A percentile compares a stretch with the other conserved stretches of the same genome.
Evolutionary conservation across 2,797 vertebrate species (phyloP).

Genomic region (Onychomys arenicola): DNA sequence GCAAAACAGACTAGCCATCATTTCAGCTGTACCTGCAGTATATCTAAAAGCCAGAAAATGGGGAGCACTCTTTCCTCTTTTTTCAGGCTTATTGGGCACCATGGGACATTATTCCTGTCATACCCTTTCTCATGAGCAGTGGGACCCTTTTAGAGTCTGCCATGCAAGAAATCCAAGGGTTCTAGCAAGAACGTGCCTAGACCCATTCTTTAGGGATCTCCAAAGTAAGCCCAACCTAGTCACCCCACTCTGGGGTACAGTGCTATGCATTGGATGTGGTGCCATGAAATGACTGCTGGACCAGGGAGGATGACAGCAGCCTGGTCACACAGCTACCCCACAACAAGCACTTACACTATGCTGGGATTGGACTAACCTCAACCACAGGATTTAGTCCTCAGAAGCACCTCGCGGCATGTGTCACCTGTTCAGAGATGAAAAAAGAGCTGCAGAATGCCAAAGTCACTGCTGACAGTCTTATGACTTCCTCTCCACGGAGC

Average conservation of each 20-base stretch:
- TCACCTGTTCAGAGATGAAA: constrained; percentile 1
- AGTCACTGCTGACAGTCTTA: neutral
- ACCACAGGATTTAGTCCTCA: neutral
- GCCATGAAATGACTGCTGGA: neutral
- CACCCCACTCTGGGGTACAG: neutral
- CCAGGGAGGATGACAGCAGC: neutral
- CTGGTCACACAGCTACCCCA: neutral
- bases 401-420: neutral
- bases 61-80: neutral
- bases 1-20: neutral
- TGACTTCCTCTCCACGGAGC: neutral
- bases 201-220: neutral
- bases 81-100: neutral
- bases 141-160: neutral
- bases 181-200: neutral
- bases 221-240: neutral
- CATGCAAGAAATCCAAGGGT: neutral
- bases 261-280: neutral
- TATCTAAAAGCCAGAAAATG: neutral
- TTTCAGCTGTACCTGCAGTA: neutral
- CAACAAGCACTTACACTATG: neutral
- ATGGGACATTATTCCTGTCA: too few relatives aligned
- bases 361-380: neutral
- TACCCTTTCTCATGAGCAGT: neutral
- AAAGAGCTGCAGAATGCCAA: neutral